Evolutionary conservation across 2,113 vertebrate species (phyloP), one percentile per base, ranked within the genome.

Genomic region (Gallinago undulata): DNA sequence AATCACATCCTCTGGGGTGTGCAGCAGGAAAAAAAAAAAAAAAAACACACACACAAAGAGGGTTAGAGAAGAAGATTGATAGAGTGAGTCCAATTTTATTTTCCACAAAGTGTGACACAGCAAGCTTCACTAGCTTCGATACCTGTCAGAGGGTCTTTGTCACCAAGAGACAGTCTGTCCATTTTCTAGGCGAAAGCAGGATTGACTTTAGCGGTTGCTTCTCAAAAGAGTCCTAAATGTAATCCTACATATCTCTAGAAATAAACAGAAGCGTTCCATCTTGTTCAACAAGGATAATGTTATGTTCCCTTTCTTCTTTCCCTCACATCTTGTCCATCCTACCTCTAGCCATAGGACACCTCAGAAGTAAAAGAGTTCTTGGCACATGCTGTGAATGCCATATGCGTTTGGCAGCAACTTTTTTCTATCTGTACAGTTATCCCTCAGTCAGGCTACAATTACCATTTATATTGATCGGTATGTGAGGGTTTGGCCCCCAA

Each of bases 61-160:
- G 14, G 41, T 74, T 87, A 87, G 75, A 85, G 43, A 82, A 81
- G 35, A 48, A 94, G 80, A 92, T 43, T 86, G 86, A 90, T 63
- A 90, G 76, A 86, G 81, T 67, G 45, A 90, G 60, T 84, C 75
- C 72, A 45, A 88, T 92, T 94, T 90, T 68, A 70, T 94, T 92
- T 96, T 68, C 90, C 27, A 39, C 64, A 56, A 90, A 70, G 45
- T n/a, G 76, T 90, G 92, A 93, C 88, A 90, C 45, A 89, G 73
- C 68, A 96, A 90, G 92, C 72, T 90, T 90, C 90, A 89, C 69
- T 94, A 87, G 51, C 90, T 94, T 56, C 88, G 85, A 95, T 81
- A 80, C 23, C 56, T 95, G 85, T 95, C 96, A 93, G 79, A 95
- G 33, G 69, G 76, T 64, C 93, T 88, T 88, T 93, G 88, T 89